Base-by-base conservation (phyloP, 2,888 invertebrate species). In the Drosophila multiciliata region DNA sequence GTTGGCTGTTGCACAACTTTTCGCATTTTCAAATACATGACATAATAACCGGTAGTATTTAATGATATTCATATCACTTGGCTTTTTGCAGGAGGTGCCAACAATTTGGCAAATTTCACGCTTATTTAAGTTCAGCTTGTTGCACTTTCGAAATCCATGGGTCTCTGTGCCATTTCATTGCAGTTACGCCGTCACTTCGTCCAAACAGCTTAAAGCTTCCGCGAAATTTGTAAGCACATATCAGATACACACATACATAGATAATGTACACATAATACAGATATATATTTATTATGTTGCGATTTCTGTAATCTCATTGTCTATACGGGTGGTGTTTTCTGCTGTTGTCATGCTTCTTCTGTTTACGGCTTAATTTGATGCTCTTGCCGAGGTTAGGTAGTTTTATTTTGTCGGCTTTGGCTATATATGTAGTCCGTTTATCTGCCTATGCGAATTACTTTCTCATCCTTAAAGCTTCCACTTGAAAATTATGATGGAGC, bases 261-360 rank as follows among this genome's bases (percentile, higher is more conserved):
- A 23, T 54, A 36, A 26, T 26, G 40, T 8, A 35, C 11, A 8
- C 17, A 23, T 29, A 15, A 45, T 17, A 17, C 23, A 36, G 29
- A 1, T 45, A 45, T 17, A n/a, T 45, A 42, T 57, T 36, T 64
- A 64, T 58, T 32, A 29, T 17, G 3, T 32, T 70, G 50, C 60
- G 55, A 66, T 85, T 66, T 58, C 49, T 58, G 52, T 77, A 87
- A 67, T 53, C 67, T 79, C 83, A 87, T 84, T 85, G 88, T 84
- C 73, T 75, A 40, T 4, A 26, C 33, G 59, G 55, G 36, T n/a
- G 58, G 55, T 53, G 53, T 63, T 45, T 55, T 71, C n/a, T 48
- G 36, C 62, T 76, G 62, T 70, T 76, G 73, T 73, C 73, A 73
- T 73, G 71, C 62, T 66, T 66, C 45, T 68, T 59, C 45, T 63